A percentile compares a stretch with the other conserved stretches of the same genome.
These are phyloP conservation scores for Gobionotothen gibberifrons DNA, from an alignment of 2,797 vertebrate species.

Conservation along the genomic window DNA sequence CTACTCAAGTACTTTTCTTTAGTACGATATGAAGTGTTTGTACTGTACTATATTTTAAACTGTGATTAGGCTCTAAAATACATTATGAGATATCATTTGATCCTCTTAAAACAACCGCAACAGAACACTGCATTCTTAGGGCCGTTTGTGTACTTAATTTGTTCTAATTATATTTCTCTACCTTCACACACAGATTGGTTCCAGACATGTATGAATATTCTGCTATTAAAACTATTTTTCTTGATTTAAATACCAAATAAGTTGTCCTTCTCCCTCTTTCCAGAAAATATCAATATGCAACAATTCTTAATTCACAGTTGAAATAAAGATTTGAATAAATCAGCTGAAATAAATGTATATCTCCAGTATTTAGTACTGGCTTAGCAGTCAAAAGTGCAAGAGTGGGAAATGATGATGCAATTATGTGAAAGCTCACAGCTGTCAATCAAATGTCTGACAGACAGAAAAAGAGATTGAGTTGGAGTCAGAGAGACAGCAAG, in stretches of 20 bases:
- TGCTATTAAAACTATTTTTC: conserved; percentile 1
- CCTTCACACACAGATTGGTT: not conserved
- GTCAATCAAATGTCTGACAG: conserved; percentile 55
- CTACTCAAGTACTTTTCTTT: not conserved
- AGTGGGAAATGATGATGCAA: conserved; percentile 71
- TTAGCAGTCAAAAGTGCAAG: conserved; percentile 28
- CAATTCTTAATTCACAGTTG: not conserved
- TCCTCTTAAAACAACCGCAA: too few relatives aligned
- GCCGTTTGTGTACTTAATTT: not conserved
- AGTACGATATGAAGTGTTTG: not conserved
- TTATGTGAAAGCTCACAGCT: conserved; percentile 63
- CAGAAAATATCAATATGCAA: not conserved
- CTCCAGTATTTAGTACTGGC: conserved; percentile 20
- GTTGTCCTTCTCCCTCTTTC: not conserved
- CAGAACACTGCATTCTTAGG: not conserved
- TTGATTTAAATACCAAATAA: not conserved
- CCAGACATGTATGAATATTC: conserved; percentile 3
- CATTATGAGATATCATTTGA: not conserved
- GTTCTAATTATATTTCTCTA: not conserved
- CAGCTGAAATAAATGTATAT: conserved; percentile 14
- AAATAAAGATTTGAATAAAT: conserved; percentile 7
- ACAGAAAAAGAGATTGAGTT: conserved; percentile 25
- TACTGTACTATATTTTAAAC: not conserved
- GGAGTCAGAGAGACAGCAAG: conserved; percentile 10
- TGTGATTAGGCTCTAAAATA: not conserved